Evolutionary conservation across 2,888 invertebrate genomes (phyloP).

Genomic region (Acleris emargana): DNA sequence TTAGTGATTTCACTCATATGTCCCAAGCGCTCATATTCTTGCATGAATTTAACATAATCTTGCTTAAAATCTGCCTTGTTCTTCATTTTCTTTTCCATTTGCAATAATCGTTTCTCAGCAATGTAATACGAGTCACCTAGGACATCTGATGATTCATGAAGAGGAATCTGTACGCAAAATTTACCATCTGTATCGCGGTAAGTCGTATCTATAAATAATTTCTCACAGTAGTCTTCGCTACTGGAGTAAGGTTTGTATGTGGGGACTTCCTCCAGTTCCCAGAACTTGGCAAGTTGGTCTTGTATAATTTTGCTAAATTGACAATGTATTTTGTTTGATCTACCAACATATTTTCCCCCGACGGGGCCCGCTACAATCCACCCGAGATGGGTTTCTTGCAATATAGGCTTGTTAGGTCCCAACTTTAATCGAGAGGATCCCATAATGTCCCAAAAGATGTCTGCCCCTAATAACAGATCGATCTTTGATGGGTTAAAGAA

Average conservation of each 20-base stretch:
- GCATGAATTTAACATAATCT: slow-evolving; percentile 6
- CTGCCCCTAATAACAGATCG: background rate
- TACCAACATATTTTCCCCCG: slow-evolving; percentile 3
- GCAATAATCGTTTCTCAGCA: background rate
- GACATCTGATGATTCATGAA: slow-evolving; percentile 4
- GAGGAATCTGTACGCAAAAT: background rate
- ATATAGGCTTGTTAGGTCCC: too few species aligned
- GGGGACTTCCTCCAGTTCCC: slow-evolving; percentile 11
- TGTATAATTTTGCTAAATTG: slow-evolving; percentile 3
- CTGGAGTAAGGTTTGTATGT: background rate
- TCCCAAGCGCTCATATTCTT: slow-evolving; percentile 9
- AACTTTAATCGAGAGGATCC: too few species aligned
- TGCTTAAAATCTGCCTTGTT: background rate
- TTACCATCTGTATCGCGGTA: background rate
- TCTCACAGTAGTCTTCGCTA: slow-evolving; percentile 2
- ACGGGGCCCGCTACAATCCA: background rate
- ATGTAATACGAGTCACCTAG: slow-evolving; percentile 9
- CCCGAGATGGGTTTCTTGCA: background rate
- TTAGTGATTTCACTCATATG: slow-evolving; percentile 11
- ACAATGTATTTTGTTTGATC: background rate
- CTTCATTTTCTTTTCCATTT: background rate
- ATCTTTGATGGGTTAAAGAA: background rate
- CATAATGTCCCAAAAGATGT: too few species aligned
- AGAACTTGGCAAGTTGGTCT: slow-evolving; percentile 7
- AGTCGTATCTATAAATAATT: slow-evolving; percentile 7